Evolutionary conservation across 2,888 invertebrate genomes (phyloP), one percentile per base, ranked within the genome.

Genomic region (Pachymerium ferrugineum): DNA sequence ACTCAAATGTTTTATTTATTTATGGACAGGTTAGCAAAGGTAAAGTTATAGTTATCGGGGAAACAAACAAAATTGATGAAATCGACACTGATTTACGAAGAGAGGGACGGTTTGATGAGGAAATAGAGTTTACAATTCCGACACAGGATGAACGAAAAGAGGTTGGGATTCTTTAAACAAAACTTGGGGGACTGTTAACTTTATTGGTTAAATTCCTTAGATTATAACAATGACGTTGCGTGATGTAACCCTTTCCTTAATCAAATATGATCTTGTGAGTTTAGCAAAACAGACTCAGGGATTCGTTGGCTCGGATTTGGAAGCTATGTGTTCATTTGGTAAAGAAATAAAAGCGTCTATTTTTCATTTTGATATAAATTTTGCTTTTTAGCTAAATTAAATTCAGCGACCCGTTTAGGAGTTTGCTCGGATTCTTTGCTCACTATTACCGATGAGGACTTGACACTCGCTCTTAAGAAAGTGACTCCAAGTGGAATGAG

Each of bases 401-500:
- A n/a, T n/a, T n/a, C n/a, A n/a, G n/a, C n/a, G n/a, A n/a, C n/a
- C n/a, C n/a, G n/a, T n/a, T n/a, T n/a, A n/a, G n/a, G n/a, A n/a
- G n/a, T n/a, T n/a, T n/a, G n/a, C n/a, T n/a, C n/a, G n/a, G n/a
- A n/a, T n/a, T n/a, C n/a, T n/a, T n/a, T n/a, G n/a, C n/a, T n/a
- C n/a, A n/a, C n/a, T n/a, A n/a, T 42, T 22, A 25, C 30, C 14
- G 10, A 6, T 16, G 72, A 77, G 1, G 80, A 83, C 75, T 73
- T 83, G 71, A 76, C 75, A 31, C 71, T 77, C 71, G 81, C 81
- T 16, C 76, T 82, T 72, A 77, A 77, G n/a, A 72, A 75, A 28
- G 80, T 93, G 0, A 89, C 90, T 78, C 96, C 97, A 0, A 93
- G 93, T 81, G 95, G 94, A 0, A 94, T 96, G 93, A 88, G 93